phyloP scores from a whole-genome alignment of 2,113 vertebrate genomes.

The Sciurus niger region DNA sequence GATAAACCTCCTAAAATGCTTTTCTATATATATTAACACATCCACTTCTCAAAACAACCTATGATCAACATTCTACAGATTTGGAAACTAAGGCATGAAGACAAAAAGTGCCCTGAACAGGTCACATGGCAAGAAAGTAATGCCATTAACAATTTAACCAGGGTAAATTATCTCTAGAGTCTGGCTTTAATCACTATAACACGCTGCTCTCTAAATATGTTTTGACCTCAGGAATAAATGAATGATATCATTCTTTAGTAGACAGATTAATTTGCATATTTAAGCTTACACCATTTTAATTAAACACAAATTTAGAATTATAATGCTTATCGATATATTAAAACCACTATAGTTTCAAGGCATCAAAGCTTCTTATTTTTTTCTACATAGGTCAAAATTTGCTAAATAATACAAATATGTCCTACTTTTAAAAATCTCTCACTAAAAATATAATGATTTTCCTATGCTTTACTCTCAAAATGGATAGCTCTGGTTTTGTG shows the following conservation, averaged over 20 bases:
- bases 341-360: neutral
- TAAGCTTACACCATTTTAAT: neutral
- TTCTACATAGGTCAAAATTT: neutral
- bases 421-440: conserved; percentile 5
- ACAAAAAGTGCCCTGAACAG: neutral
- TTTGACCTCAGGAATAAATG: neutral
- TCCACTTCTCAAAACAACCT: neutral
- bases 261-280: neutral
- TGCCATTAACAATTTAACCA: neutral
- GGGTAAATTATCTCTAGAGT: too few species aligned
- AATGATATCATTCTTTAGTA: neutral
- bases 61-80: neutral
- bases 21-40: neutral
- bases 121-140: neutral
- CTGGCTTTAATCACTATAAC: neutral
- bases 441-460: neutral
- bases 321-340: neutral
- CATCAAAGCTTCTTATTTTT: neutral
- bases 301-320: neutral
- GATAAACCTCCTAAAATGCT: neutral
- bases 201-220: neutral
- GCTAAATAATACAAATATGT: neutral
- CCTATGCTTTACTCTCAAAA: conserved; percentile 6
- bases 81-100: neutral
- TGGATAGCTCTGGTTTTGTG: conserved; percentile 37